These are phyloP conservation scores for Drosophila macrospina DNA, from an alignment of 2,888 invertebrate genomes.

Conservation along the genomic window DNA sequence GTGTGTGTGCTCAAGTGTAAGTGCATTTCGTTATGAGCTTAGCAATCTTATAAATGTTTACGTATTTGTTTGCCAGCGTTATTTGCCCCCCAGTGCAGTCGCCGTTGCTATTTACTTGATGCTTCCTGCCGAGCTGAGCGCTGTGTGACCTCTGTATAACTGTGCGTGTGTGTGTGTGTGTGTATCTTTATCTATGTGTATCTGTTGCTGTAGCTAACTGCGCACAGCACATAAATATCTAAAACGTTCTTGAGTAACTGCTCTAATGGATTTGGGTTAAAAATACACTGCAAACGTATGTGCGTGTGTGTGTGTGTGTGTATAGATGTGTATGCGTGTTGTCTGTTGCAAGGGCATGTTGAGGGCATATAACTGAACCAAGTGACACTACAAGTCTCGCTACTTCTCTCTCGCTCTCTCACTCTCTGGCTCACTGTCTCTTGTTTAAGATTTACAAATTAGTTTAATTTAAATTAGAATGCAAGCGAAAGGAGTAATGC, in stretches of 20 bases:
- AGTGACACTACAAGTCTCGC: conserved; percentile 31
- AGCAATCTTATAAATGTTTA: conserved; percentile 79
- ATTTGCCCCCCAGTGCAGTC: conserved; percentile 61
- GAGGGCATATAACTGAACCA: conserved; percentile 64
- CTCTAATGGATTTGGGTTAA: conserved; percentile 82
- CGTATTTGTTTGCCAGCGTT: conserved; percentile 73
- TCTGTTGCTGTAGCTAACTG: conserved; percentile 38
- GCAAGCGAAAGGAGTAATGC: conserved; percentile 33
- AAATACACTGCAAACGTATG: conserved; percentile 60
- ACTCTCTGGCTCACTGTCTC: conserved; percentile 7
- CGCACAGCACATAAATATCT: conserved; percentile 77
- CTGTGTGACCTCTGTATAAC: conserved; percentile 55
- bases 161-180: conserved; percentile 23
- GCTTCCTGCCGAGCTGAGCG: conserved; percentile 54
- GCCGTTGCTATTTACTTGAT: conserved; percentile 72
- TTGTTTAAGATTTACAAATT: conserved; percentile 75
- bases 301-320: conserved; percentile 15
- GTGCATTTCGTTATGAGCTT: conserved; percentile 80
- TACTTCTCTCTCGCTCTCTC: conserved; percentile 16
- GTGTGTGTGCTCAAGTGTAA: conserved; percentile 58
- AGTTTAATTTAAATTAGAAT: conserved; percentile 79
- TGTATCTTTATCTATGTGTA: conserved; percentile 29
- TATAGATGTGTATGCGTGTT: conserved; percentile 26
- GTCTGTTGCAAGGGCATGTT: conserved; percentile 68
- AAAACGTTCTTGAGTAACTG: conserved; percentile 81